phyloP scores from a whole-genome alignment of 2,888 invertebrate species.

The Habrosyne pyritoides region DNA sequence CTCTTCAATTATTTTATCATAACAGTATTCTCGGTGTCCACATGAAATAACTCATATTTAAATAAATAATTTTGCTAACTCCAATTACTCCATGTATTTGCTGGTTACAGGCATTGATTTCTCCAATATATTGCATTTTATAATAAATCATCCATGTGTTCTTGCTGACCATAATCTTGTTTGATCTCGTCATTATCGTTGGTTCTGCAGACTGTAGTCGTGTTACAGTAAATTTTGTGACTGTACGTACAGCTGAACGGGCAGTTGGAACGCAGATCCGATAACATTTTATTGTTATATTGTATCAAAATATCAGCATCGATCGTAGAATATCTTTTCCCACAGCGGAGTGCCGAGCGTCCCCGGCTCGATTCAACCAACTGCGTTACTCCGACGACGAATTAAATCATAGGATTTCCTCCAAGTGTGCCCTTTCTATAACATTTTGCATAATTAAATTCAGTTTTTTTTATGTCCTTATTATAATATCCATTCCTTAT shows the following conservation, averaged over 20 bases:
- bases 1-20: constrained; percentile 20
- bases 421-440: constrained; percentile 81
- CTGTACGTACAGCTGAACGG: constrained; percentile 25
- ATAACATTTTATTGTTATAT: constrained; percentile 34
- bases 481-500: constrained; percentile 33
- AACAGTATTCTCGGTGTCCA: background rate
- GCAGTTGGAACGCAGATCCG: constrained; percentile 22
- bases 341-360: constrained; percentile 49
- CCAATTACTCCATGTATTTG: constrained; percentile 13
- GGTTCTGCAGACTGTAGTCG: constrained; percentile 29
- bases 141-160: background rate
- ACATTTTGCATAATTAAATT: constrained; percentile 80
- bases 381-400: constrained; percentile 72
- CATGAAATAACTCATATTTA: constrained; percentile 14
- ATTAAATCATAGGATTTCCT: constrained; percentile 81
- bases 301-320: constrained; percentile 40
- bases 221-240: constrained; percentile 30
- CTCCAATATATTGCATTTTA: background rate
- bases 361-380: constrained; percentile 56
- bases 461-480: constrained; percentile 47
- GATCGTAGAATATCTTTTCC: constrained; percentile 44
- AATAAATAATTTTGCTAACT: constrained; percentile 6
- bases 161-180: background rate
- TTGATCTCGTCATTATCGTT: constrained; percentile 14
- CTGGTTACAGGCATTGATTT: constrained; percentile 10